Conservation (phyloP, 2,888 invertebrate genomes). For the Philonicus albiceps region DNA sequence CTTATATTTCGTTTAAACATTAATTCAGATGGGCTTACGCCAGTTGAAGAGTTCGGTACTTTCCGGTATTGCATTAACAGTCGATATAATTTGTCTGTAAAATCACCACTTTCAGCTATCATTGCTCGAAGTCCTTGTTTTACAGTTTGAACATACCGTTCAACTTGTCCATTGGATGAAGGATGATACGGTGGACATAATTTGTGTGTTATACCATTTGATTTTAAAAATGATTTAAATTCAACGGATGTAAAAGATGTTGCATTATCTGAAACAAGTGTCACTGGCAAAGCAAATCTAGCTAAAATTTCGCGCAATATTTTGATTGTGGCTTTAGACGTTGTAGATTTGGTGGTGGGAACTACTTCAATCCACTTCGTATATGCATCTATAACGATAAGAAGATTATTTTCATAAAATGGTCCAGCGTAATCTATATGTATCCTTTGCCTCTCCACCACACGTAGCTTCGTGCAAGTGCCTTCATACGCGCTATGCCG, state of each 20-base stretch:
- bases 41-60: not conserved
- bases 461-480: conserved; percentile 48
- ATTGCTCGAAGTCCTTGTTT: conserved; percentile 24
- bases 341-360: conserved; percentile 50
- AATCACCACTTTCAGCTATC: not conserved
- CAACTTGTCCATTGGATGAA: conserved; percentile 50
- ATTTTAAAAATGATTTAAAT: conserved; percentile 39
- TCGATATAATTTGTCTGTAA: not conserved
- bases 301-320: conserved; percentile 48
- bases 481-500: conserved; percentile 47
- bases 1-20: too few species aligned
- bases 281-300: conserved; percentile 47
- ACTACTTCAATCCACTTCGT: conserved; percentile 62
- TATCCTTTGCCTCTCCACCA: conserved; percentile 52
- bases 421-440: conserved; percentile 50
- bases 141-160: conserved; percentile 50
- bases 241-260: conserved; percentile 41
- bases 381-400: conserved; percentile 58
- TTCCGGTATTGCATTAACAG: not conserved
- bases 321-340: conserved; percentile 45
- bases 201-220: conserved; percentile 28
- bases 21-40: not conserved
- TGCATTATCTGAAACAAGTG: conserved; percentile 44
- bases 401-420: conserved; percentile 48
- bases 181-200: conserved; percentile 34